These are phyloP conservation scores for Siniperca undulata DNA, from an alignment of 2,797 vertebrate species.

Conservation along the genomic window DNA sequence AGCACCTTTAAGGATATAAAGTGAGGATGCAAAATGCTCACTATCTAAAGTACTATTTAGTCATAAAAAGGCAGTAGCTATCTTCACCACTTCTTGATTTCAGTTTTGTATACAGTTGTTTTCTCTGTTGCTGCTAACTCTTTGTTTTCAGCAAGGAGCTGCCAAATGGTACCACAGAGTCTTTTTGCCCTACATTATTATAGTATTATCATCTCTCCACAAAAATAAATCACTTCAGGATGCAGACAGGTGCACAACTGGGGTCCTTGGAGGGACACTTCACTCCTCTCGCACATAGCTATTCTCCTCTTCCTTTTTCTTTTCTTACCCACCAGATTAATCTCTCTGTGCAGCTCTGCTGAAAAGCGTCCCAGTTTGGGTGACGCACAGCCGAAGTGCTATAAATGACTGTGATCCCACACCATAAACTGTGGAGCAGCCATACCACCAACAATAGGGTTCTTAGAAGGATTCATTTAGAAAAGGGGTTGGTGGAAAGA, in stretches of 20 bases:
- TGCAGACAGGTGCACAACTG: conserved; percentile 56
- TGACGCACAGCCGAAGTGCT: conserved; percentile 54
- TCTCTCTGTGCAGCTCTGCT: conserved; percentile 49
- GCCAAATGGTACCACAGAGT: conserved; percentile 28
- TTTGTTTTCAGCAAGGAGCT: conserved; percentile 18
- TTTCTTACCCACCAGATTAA: conserved; percentile 56
- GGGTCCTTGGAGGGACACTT: conserved; percentile 50
- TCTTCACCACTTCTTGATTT: conserved; percentile 12
- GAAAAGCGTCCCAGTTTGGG: conserved; percentile 62
- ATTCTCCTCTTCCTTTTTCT: not conserved
- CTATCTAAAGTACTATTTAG: not conserved
- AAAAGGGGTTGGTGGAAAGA: conserved; percentile 20
- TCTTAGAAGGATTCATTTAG: conserved; percentile 52
- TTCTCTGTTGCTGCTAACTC: not conserved
- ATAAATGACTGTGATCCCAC: conserved; percentile 65
- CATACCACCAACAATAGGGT: conserved; percentile 37
- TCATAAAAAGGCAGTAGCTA: not conserved
- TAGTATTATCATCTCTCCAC: conserved; percentile 43
- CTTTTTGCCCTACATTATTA: conserved; percentile 44
- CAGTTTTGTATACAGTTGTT: conserved; percentile 14
- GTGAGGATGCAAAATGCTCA: not conserved
- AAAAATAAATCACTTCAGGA: conserved; percentile 55
- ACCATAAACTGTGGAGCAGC: conserved; percentile 42
- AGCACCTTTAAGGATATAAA: not conserved
- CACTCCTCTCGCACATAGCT: conserved; percentile 36